phyloP scores from a whole-genome alignment of 2,888 invertebrate genomes.

The Anagyrus pseudococci region DNA sequence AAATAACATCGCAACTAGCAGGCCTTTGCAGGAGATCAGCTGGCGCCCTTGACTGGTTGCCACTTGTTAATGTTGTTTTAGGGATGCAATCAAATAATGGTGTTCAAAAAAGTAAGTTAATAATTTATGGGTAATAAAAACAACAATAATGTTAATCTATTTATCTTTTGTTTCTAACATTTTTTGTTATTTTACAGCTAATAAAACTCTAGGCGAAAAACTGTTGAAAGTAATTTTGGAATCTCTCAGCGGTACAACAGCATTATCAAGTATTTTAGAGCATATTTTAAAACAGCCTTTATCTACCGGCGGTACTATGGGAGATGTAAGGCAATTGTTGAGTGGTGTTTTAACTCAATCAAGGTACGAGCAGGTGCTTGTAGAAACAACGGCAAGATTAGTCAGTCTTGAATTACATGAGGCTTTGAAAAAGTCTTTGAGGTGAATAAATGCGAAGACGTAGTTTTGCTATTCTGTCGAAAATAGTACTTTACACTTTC shows the following conservation, averaged over 20 bases:
- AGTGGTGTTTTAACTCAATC: conserved; percentile 79
- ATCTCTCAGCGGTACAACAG: conserved; percentile 57
- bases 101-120: conserved; percentile 25
- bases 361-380: conserved; percentile 75
- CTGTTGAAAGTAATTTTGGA: conserved; percentile 57
- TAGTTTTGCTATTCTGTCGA: background rate
- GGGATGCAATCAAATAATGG: conserved; percentile 47
- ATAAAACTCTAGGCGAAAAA: conserved; percentile 50
- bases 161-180: conserved; percentile 2
- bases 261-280: conserved; percentile 67
- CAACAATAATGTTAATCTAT: background rate
- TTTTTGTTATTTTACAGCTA: conserved; percentile 48
- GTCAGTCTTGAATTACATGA: conserved; percentile 75
- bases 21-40: conserved; percentile 57
- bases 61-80: conserved; percentile 56
- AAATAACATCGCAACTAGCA: conserved; percentile 51
- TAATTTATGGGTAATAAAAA: background rate
- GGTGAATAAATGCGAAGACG: conserved; percentile 42
- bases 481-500: background rate
- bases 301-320: conserved; percentile 66
- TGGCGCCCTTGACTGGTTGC: conserved; percentile 59
- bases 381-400: conserved; percentile 72
- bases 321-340: conserved; percentile 68
- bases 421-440: conserved; percentile 53
- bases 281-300: conserved; percentile 65